phyloP scores from a whole-genome alignment of 2,888 invertebrate species.

The Troglohyphantes excavatus region DNA sequence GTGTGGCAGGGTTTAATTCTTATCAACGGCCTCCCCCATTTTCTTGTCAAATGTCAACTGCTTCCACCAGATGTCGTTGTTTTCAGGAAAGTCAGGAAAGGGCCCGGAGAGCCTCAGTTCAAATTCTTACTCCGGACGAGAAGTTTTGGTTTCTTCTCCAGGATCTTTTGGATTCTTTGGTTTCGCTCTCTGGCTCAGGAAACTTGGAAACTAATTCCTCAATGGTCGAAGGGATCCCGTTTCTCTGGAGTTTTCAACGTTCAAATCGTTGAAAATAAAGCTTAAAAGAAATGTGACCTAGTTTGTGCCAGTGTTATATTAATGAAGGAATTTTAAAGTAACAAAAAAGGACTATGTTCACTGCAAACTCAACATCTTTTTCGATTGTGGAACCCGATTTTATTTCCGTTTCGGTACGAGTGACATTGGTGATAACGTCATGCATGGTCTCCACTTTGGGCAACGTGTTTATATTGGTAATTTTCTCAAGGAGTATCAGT shows the following conservation, averaged over 20 bases:
- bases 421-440: constrained; percentile 39
- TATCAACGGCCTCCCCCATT: too few relatives aligned
- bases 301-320: background rate
- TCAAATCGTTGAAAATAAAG: too few relatives aligned
- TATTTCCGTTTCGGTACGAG: background rate
- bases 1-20: too few relatives aligned
- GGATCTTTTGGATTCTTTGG: constrained; percentile 16
- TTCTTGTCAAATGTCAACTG: background rate
- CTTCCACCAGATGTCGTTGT: constrained; percentile 39
- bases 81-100: constrained; percentile 52
- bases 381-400: too few relatives aligned
- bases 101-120: constrained; percentile 13
- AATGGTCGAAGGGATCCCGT: background rate
- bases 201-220: background rate
- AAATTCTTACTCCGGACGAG: constrained; percentile 32
- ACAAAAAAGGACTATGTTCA: too few relatives aligned
- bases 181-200: background rate
- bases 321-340: too few relatives aligned
- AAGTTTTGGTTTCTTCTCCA: background rate
- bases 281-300: background rate
- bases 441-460: constrained; percentile 48
- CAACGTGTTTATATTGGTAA: constrained; percentile 48
- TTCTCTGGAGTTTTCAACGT: too few relatives aligned
- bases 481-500: constrained; percentile 37
- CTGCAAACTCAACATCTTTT: too few relatives aligned